Conservation (phyloP, 2,113 vertebrate species). For the Chascanopsetta lugubris region DNA sequence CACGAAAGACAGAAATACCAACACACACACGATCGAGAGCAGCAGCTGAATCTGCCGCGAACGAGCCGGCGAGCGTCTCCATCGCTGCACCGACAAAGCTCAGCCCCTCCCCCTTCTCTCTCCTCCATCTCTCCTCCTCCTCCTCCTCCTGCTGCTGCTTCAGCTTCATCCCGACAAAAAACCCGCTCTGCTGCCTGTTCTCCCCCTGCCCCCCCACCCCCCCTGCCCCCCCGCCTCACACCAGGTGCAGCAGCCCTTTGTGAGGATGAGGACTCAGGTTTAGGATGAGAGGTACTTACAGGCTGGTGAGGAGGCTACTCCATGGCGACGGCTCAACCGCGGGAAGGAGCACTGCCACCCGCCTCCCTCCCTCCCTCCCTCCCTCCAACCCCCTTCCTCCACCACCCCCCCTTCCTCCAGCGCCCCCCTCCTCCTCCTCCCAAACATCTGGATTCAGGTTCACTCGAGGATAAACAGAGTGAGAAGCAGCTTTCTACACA, state of each 20-base stretch:
- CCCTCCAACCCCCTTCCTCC: neutral
- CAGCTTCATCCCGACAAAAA: conserved; percentile 32
- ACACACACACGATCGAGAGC: neutral
- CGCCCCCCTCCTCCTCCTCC: neutral
- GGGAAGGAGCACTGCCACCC: conserved; percentile 8
- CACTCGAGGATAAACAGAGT: conserved; percentile 3
- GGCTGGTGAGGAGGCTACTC: conserved; percentile 56
- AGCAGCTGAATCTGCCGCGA: conserved; percentile 16
- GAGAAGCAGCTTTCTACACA: neutral
- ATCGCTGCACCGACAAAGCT: conserved; percentile 38
- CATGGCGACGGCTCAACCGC: conserved; percentile 34
- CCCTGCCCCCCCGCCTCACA: no score
- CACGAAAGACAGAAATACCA: conserved; percentile 25
- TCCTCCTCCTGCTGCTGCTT: conserved; percentile 16
- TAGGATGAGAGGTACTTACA: conserved; percentile 52
- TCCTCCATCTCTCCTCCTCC: conserved; percentile 2
- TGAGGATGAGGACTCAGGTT: conserved; percentile 11
- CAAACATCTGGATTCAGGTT: conserved; percentile 38
- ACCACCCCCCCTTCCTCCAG: neutral
- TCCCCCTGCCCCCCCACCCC: no score
- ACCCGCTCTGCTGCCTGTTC: conserved; percentile 3
- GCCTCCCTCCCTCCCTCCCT: conserved; percentile 2
- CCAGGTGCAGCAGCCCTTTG: neutral
- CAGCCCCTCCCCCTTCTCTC: conserved; percentile 5
- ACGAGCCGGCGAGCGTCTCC: neutral